Base-by-base conservation (phyloP, 2,797 vertebrate species). In the Pangasius krempfi region DNA sequence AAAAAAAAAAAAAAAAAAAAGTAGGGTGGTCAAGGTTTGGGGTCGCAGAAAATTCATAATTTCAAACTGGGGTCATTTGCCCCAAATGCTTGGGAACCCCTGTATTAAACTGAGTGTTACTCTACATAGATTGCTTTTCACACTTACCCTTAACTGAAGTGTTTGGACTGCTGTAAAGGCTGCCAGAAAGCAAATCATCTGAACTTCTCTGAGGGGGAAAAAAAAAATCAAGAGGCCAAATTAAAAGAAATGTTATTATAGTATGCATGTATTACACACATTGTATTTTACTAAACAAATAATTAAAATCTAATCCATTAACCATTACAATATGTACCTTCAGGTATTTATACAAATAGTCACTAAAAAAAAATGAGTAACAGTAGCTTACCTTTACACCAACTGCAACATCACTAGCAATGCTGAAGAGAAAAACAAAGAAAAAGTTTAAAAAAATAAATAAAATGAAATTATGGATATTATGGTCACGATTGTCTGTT, bases 161-260 rank as follows among this genome's bases (percentile, higher is more conserved):
- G 94, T 95, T 98, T 83, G 98, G 97, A 95, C 98, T 98, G 97
- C 95, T 98, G 94, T 99, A 99, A 95, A 99, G 97, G 96, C 94
- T 98, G 93, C 96, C 96, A 93, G 97, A 97, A 94, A 97, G 96
- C 95, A 99, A 97, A 96, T 99, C 98, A 96, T 99, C 98, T 95
- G 98, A 99, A 97, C 98, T 97, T 97, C 98, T 99, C 98, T 99
- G 81, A 47, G 88, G n/a, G n/a, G 87, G 84, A 79, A 50, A 2
- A 91, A 33, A 80, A 52, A 86, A 86, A 79, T 33, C 81, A 8
- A 79, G 73, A 22, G 0, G 50, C 60, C n/a, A 73, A 0, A 60
- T 22, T 30, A 30, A 80, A 80, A 22, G 5, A 66, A 40, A 58
- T 30, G n/a, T 50, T 66, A 68, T 52, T 68, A 50, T 4, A 62